Base-by-base conservation (phyloP, 2,113 vertebrate species). In the Theristicus caerulescens region DNA sequence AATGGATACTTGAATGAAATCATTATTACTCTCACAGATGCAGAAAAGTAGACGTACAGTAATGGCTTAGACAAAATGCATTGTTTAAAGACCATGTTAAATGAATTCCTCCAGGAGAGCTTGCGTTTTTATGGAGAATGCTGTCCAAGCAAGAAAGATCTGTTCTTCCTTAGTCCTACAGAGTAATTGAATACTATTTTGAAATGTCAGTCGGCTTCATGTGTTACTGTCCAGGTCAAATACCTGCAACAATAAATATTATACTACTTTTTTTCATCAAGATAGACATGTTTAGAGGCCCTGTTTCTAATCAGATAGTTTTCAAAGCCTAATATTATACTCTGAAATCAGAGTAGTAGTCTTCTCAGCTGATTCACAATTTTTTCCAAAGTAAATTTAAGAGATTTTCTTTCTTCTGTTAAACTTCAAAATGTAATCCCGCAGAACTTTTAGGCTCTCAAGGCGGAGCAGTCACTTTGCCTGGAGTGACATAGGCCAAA, bases 1-100 rank as follows among this genome's bases (percentile, higher is more conserved):
- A 96, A 96, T 74, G 77, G 82, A 93, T 95, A 90, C 65, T 76
- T 86, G 82, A 77, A 89, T 93, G 76, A 94, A 96, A 94, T 92
- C 46, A 64, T 94, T 96, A 86, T 94, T 93, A 20, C 54, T 88
- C 79, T 88, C 64, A 47, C 72, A 92, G 90, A 94, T 4, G 13
- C 76, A 78, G 85, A 71, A 67, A 95, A 88, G 84, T 91, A 94
- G 92, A 65, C 58, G 38, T 85, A 77, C 22, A 85, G 88, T 91
- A 94, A 95, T 65, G 78, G 79, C 70, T 94, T 71, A 74, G 61
- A 71, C 62, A 94, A 91, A 95, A 80, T 85, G n/a, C 73, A 82
- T 95, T 93, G 67, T 96, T 94, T 91, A 93, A 97, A 94, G 74
- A 69, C 62, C 74, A 82, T 16, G 54, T 88, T 82, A 90, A 94